Base-by-base conservation (phyloP, 2,797 vertebrate genomes). In the Takifugu ocellatus region DNA sequence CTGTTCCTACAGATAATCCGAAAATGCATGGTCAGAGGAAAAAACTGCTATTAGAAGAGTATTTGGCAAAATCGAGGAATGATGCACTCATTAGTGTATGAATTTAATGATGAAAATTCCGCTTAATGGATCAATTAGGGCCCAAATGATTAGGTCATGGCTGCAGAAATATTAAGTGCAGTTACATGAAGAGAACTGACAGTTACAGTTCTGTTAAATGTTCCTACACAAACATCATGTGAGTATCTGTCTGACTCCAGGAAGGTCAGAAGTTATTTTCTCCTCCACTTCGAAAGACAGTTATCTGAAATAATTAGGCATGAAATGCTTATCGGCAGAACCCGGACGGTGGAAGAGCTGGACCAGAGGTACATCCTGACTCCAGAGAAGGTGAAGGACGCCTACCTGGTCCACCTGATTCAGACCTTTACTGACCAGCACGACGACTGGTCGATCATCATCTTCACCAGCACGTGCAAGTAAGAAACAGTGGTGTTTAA, bases 401-500 rank as follows among this genome's bases (percentile, higher is more conserved):
- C 97, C 0, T 92, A 98, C 77, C 88, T 99, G 36, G 94, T 99
- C 27, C 94, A 98, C 52, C 85, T 99, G 39, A 87, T 99, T 67
- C 96, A 99, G 88, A 93, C 47, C 2, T 94, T 98, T 70, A 95
- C 94, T 1, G 94, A 98, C 0, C 75, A 94, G 57, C 95, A 97
- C 0, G 78, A 93, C 11, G 95, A 96, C 78, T 98, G 96, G 95
- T 92, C 96, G 50, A 81, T 99, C 55, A 94, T 99, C 51, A 91
- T 99, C 84, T 99, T 99, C 72, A 98, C 96, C 61, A 97, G 90
- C 75, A 98, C 97, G 0, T 98, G 97, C 97, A 99, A 98, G 96
- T 99, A 86, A 89, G 95, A 63, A 49, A 26, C 29, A 6, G 2
- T 3, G 0, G 14, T 25, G 26, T 15, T 15, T 5, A 44, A 44